Base-by-base conservation (phyloP, 37 sponge, comb jelly and placozoan species). In the Chondrosia reniformis region DNA sequence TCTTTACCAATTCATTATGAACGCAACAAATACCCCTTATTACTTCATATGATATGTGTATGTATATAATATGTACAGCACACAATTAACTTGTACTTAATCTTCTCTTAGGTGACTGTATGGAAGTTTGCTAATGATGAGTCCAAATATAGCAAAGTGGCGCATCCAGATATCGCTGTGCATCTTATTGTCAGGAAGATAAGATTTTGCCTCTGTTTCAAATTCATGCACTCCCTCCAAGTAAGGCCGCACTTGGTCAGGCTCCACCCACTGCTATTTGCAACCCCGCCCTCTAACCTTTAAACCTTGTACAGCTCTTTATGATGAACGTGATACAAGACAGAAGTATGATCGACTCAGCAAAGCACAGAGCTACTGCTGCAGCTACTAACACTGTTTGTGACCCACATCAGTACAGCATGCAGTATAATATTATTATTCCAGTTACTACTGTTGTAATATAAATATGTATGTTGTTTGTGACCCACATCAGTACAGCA, bases 371-470 rank as follows among this genome's bases (percentile, higher is more conserved):
- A 37, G 87, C 83, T 25, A 21, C 78, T 6, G 74, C 69, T 21
- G 81, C 79, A 44, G 87, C 78, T 13, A 17, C 79, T 34, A 69
- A 38, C 33, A 87, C 87, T 49, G 87, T 87, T 61, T 59, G 83
- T 63, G 58, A 0, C 42, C 33, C n/a, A 17, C 27, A 24, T 3
- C 2, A 28, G 8, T 8, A n/a, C n/a, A n/a, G n/a, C n/a, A n/a
- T n/a, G n/a, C n/a, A n/a, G n/a, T n/a, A n/a, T n/a, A n/a, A n/a
- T n/a, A n/a, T n/a, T n/a, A n/a, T n/a, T n/a, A n/a, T n/a, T n/a
- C n/a, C n/a, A n/a, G n/a, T n/a, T n/a, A n/a, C n/a, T n/a, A n/a
- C n/a, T n/a, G n/a, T n/a, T n/a, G n/a, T n/a, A n/a, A n/a, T n/a
- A n/a, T n/a, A n/a, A n/a, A n/a, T n/a, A n/a, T n/a, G n/a, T n/a